A percentile compares a stretch with the other conserved stretches of the same genome.
phyloP scores from a whole-genome alignment of 2,888 invertebrate genomes.

The Phaedon cochleariae region DNA sequence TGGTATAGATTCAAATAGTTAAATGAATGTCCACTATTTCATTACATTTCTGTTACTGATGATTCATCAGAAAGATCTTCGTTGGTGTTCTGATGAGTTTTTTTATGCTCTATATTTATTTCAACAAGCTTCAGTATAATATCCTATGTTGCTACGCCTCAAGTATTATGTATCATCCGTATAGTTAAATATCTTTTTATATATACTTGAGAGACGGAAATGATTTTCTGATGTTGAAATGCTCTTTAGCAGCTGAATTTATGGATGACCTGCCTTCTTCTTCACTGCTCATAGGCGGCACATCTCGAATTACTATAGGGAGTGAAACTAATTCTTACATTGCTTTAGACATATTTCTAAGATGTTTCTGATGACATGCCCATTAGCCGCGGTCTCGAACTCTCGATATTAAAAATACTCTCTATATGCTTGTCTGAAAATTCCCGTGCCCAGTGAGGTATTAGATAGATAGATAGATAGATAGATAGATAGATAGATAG shows the following conservation, averaged over 20 bases:
- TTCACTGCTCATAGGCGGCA: slow-evolving; percentile 10
- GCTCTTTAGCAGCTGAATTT: slow-evolving; percentile 19
- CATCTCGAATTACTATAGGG: not conserved
- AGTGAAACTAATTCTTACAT: not conserved
- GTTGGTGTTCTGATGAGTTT: not conserved
- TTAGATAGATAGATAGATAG: too few relatives aligned
- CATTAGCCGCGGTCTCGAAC: too few relatives aligned
- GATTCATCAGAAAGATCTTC: not conserved
- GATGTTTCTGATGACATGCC: not conserved
- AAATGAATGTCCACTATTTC: too few relatives aligned
- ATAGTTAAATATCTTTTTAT: slow-evolving; percentile 7
- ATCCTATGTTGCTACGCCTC: slow-evolving; percentile 6
- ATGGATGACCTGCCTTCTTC: slow-evolving; percentile 11
- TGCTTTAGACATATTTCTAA: too few relatives aligned
- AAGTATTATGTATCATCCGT: slow-evolving; percentile 19
- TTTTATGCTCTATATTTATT: slow-evolving; percentile 8
- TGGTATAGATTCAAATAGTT: too few relatives aligned
- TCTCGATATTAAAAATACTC: too few relatives aligned
- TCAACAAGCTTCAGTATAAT: slow-evolving; percentile 8
- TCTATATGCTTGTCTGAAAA: too few relatives aligned
- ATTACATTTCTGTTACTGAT: not conserved
- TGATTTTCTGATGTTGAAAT: slow-evolving; percentile 23
- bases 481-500: too few relatives aligned
- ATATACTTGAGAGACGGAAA: slow-evolving; percentile 15
- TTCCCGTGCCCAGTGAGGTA: too few relatives aligned